Conservation (phyloP, 2,888 invertebrate genomes). For the Trisateles emortualis region DNA sequence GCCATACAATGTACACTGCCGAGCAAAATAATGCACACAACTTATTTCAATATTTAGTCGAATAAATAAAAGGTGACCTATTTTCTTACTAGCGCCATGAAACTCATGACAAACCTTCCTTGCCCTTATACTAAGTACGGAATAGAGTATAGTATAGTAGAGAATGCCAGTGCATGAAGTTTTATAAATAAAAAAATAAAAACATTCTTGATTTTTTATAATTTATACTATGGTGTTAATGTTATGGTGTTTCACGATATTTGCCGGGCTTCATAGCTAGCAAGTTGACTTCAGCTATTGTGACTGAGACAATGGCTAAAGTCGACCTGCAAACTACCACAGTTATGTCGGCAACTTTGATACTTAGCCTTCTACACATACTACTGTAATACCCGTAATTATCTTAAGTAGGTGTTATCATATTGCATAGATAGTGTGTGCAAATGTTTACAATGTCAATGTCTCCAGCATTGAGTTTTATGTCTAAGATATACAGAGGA, state of each 20-base stretch:
- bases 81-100: conserved; percentile 4
- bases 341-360: not conserved
- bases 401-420: not conserved
- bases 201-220: too few species aligned
- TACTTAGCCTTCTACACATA: not conserved
- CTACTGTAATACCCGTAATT: not conserved
- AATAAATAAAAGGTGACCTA: conserved; percentile 7
- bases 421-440: conserved; percentile 10
- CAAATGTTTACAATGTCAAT: conserved; percentile 32
- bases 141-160: too few species aligned
- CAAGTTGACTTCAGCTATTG: too few species aligned
- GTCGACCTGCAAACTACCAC: too few species aligned
- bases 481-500: not conserved
- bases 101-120: too few species aligned
- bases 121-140: too few species aligned
- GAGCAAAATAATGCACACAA: conserved; percentile 30
- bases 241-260: too few species aligned
- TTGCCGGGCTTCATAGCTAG: too few species aligned
- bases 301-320: too few species aligned
- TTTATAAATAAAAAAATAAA: too few species aligned
- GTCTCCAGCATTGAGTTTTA: conserved; percentile 9
- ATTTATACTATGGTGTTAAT: too few species aligned
- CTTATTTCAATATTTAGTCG: conserved; percentile 11
- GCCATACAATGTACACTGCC: conserved; percentile 37
- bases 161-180: too few species aligned